Base-by-base conservation (phyloP, 1,140 invertebrate species). In the Diploscapter pachys region DNA sequence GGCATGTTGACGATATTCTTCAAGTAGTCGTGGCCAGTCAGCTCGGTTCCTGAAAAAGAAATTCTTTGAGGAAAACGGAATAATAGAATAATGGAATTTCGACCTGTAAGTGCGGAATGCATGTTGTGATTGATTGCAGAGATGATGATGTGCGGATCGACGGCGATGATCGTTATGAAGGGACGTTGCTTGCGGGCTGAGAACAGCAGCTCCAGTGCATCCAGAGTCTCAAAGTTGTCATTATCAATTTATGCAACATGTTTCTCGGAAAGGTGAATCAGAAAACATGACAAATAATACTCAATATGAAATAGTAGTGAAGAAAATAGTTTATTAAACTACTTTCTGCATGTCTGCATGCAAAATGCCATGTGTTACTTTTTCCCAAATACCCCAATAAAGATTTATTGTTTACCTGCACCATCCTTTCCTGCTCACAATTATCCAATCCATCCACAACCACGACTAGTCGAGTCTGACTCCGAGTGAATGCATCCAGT, bases 361-460 rank as follows among this genome's bases (percentile, higher is more conserved):
- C 31, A 31, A 1, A 31, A 31, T 31, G 31, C 31, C 31, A 31
- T 31, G 31, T 31, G 31, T 31, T 31, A 31, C 31, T 31, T 31
- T 31, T 31, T 31, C 31, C 31, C 31, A 31, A 31, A 31, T 31
- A 31, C 31, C 31, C 31, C 31, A 31, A 31, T 31, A 31, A 31
- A 31, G 31, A 31, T 31, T 31, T 31, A 31, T 31, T 31, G 31
- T 1, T 31, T 31, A 31, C 31, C 31, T 74, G 73, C 11, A 74
- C 73, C 73, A 74, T 74, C 59, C 63, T 54, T 51, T 74, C 73
- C 85, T 98, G 95, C 85, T 98, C 96, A 85, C 95, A 97, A 84
- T 93, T 96, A 87, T 99, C 96, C 77, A 99, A 86, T 2, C 96
- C 96, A 88, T 99, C 96, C 50, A 99, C 93, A 56, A 98, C 91